Percentiles rank a stretch among this genome's conserved stretches.
Evolutionary conservation across 2,113 vertebrate species (phyloP).

Genomic region (Podiceps cristatus): DNA sequence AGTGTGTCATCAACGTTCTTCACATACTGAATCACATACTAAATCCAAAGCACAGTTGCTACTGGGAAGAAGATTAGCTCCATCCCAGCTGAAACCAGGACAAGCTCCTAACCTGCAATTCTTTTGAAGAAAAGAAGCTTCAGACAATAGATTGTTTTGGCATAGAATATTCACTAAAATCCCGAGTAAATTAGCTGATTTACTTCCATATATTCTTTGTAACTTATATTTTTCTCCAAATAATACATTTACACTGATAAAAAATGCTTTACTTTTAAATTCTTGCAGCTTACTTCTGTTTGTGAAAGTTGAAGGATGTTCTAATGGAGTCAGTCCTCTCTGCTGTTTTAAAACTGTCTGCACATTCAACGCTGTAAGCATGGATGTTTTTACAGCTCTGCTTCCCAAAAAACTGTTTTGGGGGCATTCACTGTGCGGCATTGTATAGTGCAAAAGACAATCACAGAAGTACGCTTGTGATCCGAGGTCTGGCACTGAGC

Average conservation of each 20-base stretch:
- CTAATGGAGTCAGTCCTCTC: neutral
- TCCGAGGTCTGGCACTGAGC: neutral
- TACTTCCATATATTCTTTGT: neutral
- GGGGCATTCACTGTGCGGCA: neutral
- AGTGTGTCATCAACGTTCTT: no score
- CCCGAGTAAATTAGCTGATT: neutral
- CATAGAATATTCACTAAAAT: neutral
- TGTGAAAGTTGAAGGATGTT: neutral
- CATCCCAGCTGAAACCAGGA: no score
- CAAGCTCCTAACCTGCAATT: neutral
- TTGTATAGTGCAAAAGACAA: neutral
- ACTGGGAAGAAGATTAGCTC: no score
- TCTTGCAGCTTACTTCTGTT: neutral
- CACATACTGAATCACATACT: no score
- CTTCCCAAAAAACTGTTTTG: neutral
- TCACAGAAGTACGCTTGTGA: neutral
- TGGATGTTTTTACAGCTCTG: neutral
- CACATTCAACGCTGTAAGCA: neutral
- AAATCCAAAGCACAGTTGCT: no score
- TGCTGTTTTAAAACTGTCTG: neutral
- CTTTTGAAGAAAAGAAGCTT: neutral
- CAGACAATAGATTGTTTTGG: neutral
- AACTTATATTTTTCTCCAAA: neutral
- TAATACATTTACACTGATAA: neutral
- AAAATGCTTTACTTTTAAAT: neutral